A percentile compares a stretch with the other conserved stretches of the same genome.
These are phyloP conservation scores for Stegostoma tigrinum DNA, from an alignment of 2,113 vertebrate species.

Conservation along the genomic window DNA sequence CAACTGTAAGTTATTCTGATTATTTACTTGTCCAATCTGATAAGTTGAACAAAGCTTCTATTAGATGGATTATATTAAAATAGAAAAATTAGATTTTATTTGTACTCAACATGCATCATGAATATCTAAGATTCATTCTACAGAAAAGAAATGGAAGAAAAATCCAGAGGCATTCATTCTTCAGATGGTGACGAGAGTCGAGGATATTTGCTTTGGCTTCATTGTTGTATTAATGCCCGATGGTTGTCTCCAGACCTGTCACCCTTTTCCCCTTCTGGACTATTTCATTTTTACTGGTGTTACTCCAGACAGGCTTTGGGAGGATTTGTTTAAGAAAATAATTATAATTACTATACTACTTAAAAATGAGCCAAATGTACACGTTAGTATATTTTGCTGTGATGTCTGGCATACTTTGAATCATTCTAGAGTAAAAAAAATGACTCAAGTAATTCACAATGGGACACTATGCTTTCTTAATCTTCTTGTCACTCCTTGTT, in stretches of 20 bases:
- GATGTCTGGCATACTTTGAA: constrained; percentile 11
- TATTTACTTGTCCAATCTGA: background rate
- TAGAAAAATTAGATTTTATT: constrained; percentile 18
- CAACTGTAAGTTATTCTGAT: background rate
- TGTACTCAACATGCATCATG: background rate
- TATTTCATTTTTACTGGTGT: constrained; percentile 33
- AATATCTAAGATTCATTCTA: background rate
- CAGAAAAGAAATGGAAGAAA: background rate
- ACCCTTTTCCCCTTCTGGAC: constrained; percentile 13
- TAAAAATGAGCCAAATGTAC: constrained; percentile 22
- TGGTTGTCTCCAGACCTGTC: constrained; percentile 26
- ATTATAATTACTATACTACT: constrained; percentile 13
- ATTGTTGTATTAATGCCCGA: background rate
- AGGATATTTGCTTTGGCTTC: background rate
- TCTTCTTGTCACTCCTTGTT: background rate
- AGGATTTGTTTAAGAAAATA: constrained; percentile 21
- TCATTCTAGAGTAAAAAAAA: background rate
- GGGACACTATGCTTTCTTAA: background rate
- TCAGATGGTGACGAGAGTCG: background rate
- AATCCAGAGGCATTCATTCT: background rate
- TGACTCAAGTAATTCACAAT: background rate
- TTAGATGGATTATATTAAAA: background rate
- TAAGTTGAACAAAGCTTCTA: background rate
- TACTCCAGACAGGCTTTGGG: constrained; percentile 6
- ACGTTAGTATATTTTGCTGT: constrained; percentile 11